Base-by-base conservation (phyloP, 2,797 vertebrate species). In the Pangasius mekongensis region DNA sequence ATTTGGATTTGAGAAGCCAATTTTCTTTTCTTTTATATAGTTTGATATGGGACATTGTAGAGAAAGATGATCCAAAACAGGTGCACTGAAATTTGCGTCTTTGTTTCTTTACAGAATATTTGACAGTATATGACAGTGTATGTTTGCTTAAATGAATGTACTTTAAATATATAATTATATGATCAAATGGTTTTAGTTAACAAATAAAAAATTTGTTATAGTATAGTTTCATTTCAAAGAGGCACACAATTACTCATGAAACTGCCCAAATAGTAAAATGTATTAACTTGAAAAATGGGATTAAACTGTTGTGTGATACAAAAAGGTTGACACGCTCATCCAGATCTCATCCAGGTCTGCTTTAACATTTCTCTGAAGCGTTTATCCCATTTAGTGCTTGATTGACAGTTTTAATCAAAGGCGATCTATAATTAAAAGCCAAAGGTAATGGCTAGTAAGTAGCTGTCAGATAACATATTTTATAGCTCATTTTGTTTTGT, bases 381-480 rank as follows among this genome's bases (percentile, higher is more conserved):
- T 76, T 84, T 24, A 6, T 3, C 62, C 18, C 43, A 33, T 86
- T 74, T 56, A 71, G 62, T 77, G 47, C 13, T 60, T 89, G 84
- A 89, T 24, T 91, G 86, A 87, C 84, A 47, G 43, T 71, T 89
- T 87, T 77, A 83, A 83, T 69, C 81, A 78, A 39, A 86, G 58
- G 43, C 47, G 66, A 27, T 81, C 58, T 58, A 56, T 71, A 76
- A 80, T n/a, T 80, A 47, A 71, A 81, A 30, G 73, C 43, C 47
- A 49, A 27, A 20, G 30, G n/a, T 49, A 74, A 58, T 39, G 69
- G 8, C 36, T 74, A 62, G 16, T 74, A 73, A 22, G 62, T 78
- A 69, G 43, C 84, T 85, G 80, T 83, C 73, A 9, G 33, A 58
- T 83, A 60, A 49, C 36, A 4, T 18, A 16, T 5, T 84, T 66